Conservation (phyloP, 37 sponge, comb jelly and placozoan species). For the Lycopodina hypogea region DNA sequence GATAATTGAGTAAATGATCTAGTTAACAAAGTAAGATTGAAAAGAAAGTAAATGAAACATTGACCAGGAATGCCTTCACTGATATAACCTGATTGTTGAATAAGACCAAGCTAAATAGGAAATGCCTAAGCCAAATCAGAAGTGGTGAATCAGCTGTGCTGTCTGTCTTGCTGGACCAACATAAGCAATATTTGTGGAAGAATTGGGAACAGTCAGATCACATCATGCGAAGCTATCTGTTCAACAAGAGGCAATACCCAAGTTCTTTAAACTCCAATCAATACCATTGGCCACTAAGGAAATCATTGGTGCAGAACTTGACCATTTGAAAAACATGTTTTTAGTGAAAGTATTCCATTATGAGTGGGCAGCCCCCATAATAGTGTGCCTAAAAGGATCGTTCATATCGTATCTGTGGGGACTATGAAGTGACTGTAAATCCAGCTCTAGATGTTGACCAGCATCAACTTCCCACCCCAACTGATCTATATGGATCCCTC, state of each 20-base stretch:
- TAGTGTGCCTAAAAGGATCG: slow-evolving; percentile 24
- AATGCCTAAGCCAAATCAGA: too few relatives aligned
- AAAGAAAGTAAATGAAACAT: too few relatives aligned
- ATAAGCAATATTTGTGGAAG: too few relatives aligned
- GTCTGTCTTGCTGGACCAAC: too few relatives aligned
- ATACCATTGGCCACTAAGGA: slow-evolving; percentile 29
- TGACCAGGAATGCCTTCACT: too few relatives aligned
- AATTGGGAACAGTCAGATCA: too few relatives aligned
- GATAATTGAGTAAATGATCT: too few relatives aligned
- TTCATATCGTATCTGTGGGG: slow-evolving; percentile 35
- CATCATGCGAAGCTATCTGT: slow-evolving; percentile 18
- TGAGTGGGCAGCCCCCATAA: slow-evolving; percentile 68
- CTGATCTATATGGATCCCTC: slow-evolving; percentile 5
- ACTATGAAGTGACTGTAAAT: slow-evolving; percentile 44
- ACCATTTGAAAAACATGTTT: slow-evolving; percentile 20
- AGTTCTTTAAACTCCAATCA: slow-evolving; percentile 15
- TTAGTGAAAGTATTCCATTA: slow-evolving; percentile 13
- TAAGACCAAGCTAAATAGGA: too few relatives aligned
- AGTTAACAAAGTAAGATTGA: too few relatives aligned
- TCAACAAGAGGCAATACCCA: slow-evolving; percentile 8
- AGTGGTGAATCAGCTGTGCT: too few relatives aligned
- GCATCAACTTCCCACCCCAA: slow-evolving; percentile 1
- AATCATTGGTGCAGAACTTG: slow-evolving; percentile 11
- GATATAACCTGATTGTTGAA: too few relatives aligned
- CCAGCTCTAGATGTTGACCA: slow-evolving; percentile 18